Evolutionary conservation across 2,113 vertebrate species (phyloP).

Genomic region (Falcunculus frontatus): DNA sequence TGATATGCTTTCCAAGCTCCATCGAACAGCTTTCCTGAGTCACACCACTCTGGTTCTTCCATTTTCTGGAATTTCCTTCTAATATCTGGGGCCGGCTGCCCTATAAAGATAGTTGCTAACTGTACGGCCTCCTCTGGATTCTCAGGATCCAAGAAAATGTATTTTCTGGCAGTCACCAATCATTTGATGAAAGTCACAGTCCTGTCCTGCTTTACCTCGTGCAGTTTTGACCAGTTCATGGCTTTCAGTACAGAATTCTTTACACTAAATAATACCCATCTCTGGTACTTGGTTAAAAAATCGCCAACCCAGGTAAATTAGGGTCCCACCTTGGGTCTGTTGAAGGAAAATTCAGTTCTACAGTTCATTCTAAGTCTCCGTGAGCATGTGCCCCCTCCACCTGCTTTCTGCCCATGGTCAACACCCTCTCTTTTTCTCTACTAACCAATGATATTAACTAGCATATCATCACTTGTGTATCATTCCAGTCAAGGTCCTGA

Average conservation of each 20-base stretch:
- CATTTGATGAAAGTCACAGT: rapidly evolving
- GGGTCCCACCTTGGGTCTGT: not conserved
- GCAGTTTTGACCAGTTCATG: not conserved
- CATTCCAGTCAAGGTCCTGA: not conserved
- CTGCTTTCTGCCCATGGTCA: not conserved
- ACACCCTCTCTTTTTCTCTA: not conserved
- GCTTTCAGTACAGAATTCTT: not conserved
- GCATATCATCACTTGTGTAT: not conserved
- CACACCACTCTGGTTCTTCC: not conserved
- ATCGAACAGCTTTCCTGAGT: not conserved
- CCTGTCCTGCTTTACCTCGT: not conserved
- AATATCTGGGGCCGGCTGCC: not conserved
- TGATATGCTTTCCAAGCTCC: not conserved
- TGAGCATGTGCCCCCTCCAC: not conserved
- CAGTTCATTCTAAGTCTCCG: not conserved
- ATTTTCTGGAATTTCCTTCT: not conserved
- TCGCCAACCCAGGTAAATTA: not conserved
- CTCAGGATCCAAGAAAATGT: not conserved
- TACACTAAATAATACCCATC: not conserved
- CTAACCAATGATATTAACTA: not conserved
- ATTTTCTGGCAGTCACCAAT: not conserved
- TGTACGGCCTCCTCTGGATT: not conserved
- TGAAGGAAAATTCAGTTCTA: not conserved
- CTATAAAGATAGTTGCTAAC: not conserved
- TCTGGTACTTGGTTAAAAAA: not conserved